A percentile compares a stretch with the other conserved stretches of the same genome.
phyloP scores from a whole-genome alignment of 1,140 invertebrate species.

The Eupristina koningsbergeri region DNA sequence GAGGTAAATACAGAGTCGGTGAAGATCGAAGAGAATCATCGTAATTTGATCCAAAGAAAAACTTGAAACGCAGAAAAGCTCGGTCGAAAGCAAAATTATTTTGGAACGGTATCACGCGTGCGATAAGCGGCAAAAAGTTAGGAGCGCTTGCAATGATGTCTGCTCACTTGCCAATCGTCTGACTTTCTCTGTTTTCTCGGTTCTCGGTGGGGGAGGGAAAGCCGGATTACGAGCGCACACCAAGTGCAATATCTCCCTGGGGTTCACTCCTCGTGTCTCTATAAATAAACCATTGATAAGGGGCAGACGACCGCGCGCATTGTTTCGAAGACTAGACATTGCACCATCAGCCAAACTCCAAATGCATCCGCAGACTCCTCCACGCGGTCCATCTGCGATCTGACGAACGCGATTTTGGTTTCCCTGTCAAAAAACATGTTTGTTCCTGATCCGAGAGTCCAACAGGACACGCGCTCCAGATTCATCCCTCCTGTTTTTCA shows the following conservation, averaged over 20 bases:
- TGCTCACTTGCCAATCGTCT: background rate
- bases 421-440: no score
- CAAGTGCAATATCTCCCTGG: background rate
- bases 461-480: no score
- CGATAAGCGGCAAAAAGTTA: constrained; percentile 12
- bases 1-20: no score
- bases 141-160: background rate
- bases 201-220: background rate
- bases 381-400: no score
- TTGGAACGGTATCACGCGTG: background rate
- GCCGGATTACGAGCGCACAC: background rate
- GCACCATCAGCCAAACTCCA: background rate
- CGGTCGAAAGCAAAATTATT: background rate
- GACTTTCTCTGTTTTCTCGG: background rate
- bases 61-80: background rate
- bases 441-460: no score
- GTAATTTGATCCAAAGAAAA: no score
- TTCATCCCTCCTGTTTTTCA: no score
- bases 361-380: no score
- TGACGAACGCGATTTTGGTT: no score
- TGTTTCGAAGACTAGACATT: background rate
- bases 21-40: no score
- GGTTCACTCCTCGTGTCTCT: background rate
- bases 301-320: background rate
- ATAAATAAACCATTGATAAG: background rate